Evolutionary conservation across 2,113 vertebrate genomes (phyloP), one percentile per base, ranked within the genome.

Genomic region (Notothenia coriiceps): DNA sequence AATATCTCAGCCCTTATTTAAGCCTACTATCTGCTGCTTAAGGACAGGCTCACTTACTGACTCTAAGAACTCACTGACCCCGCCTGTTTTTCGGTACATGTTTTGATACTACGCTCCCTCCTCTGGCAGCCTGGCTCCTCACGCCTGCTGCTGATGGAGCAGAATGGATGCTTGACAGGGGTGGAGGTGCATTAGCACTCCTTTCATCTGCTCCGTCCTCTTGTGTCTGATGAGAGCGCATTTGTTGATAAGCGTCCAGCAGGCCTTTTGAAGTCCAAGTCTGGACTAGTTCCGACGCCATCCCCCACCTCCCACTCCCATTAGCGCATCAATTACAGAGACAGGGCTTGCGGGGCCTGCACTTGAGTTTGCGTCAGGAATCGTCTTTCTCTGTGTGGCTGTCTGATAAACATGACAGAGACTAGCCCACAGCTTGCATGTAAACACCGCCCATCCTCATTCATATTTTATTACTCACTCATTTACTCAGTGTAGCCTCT

Each of bases 191-290:
- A 91, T 93, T 91, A 88, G 83, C 69, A 44, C 66, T 70, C 79
- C 86, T 92, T 92, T 94, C 88, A 93, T 94, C 85, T 88, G 68
- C 18, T 64, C 70, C 47, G 44, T 85, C 62, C 69, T 84, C 85
- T 79, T 80, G 70, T 85, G 65, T 79, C 69, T 70, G 65, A 87
- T 70, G 75, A 82, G 85, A 83, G 62, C 40, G 6, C 69, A 65
- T 60, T 83, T 66, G 81, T 80, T 91, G 87, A 90, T 89, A 89
- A 92, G 77, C 70, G 79, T 87, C 83, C 80, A 77, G 82, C 70
- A 51, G 46, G 61, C 57, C 82, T 80, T 92, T 93, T 94, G 85
- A 93, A 89, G 85, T 86, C 80, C 76, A 43, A 55, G 84, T 79
- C 73, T 87, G 82, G 78, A 87, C 64, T n/a, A 35, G 63, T 66